These are phyloP conservation scores for Listronotus bonariensis DNA, from an alignment of 1,140 invertebrate species.

Conservation along the genomic window DNA sequence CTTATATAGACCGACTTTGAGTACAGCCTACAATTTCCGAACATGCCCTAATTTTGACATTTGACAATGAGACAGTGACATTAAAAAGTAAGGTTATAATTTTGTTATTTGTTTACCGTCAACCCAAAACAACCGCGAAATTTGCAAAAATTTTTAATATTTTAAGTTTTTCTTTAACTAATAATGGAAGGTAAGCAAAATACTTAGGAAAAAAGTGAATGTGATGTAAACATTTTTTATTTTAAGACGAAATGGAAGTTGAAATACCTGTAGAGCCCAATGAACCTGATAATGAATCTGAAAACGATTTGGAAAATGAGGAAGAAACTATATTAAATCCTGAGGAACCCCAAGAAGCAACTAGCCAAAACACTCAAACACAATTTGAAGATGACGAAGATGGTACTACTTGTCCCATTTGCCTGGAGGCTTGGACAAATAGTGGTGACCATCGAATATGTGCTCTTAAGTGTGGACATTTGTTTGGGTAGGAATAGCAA, in stretches of 20 bases:
- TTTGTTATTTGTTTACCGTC: too few species aligned
- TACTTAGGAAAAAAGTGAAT: too few species aligned
- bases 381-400: constrained; percentile 56
- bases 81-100: too few species aligned
- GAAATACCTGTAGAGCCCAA: not conserved
- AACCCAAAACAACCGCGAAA: too few species aligned
- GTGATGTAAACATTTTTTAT: not conserved
- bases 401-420: constrained; percentile 81
- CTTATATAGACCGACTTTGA: too few species aligned
- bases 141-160: too few species aligned
- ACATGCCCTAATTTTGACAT: too few species aligned
- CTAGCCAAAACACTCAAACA: not conserved
- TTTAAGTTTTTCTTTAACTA: too few species aligned
- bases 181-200: too few species aligned
- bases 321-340: not conserved
- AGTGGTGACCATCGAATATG: constrained; percentile 82
- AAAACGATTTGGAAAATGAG: not conserved
- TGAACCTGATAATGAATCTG: not conserved
- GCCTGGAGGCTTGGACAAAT: constrained; percentile 84
- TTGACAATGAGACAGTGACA: too few species aligned
- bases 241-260: constrained; percentile 11
- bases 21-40: too few species aligned
- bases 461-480: constrained; percentile 85
- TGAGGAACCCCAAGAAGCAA: not conserved
- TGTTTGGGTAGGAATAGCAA: constrained; percentile 69